Conservation (phyloP, 2,888 invertebrate species). For the Hemaris fuciformis region DNA sequence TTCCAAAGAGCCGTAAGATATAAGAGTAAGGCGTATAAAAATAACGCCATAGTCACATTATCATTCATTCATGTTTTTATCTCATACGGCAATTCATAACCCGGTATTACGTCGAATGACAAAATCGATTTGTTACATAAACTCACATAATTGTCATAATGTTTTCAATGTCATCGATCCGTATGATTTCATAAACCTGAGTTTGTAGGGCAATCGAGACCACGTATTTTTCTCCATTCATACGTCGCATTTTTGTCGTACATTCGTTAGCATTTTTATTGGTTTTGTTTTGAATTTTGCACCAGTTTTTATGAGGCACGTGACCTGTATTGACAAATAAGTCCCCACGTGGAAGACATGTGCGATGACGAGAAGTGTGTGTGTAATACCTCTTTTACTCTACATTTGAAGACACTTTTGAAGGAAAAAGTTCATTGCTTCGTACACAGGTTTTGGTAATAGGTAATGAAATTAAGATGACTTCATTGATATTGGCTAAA, state of each 20-base stretch:
- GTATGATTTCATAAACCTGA: not conserved
- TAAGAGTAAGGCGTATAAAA: too few relatives aligned
- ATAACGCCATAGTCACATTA: not conserved
- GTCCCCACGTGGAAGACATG: not conserved
- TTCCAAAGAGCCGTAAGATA: not conserved
- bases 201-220: not conserved
- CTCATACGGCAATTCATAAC: not conserved
- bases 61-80: not conserved
- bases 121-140: not conserved
- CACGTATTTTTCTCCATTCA: not conserved
- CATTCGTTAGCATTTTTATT: not conserved
- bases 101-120: constrained; percentile 1
- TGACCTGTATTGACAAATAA: not conserved
- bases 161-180: not conserved
- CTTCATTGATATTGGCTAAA: too few relatives aligned
- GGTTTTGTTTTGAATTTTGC: not conserved
- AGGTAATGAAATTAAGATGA: too few relatives aligned
- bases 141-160: not conserved
- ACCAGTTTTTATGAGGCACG: not conserved
- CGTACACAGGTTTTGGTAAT: too few relatives aligned
- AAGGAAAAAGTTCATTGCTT: too few relatives aligned
- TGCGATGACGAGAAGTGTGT: too few relatives aligned
- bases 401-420: too few relatives aligned
- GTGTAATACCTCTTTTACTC: too few relatives aligned
- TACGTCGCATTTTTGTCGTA: not conserved